These are phyloP conservation scores for Drosophila atripex DNA, from an alignment of 2,888 invertebrate species.

Conservation along the genomic window DNA sequence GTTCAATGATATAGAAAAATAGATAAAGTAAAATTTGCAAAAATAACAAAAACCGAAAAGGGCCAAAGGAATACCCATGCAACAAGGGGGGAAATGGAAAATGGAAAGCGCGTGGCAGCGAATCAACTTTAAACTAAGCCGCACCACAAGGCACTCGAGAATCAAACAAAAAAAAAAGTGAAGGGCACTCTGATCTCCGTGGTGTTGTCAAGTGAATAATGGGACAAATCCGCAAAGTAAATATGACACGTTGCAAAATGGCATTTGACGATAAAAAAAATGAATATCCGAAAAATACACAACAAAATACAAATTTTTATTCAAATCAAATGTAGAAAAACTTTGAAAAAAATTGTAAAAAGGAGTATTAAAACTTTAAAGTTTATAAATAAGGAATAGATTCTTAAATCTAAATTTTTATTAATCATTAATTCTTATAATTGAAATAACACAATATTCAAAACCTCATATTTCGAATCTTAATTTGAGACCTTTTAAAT, in stretches of 20 bases:
- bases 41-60: slow-evolving; percentile 38
- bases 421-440: too few species aligned
- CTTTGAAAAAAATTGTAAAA: too few species aligned
- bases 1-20: slow-evolving; percentile 74
- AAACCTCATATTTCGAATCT: too few species aligned
- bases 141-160: slow-evolving; percentile 68
- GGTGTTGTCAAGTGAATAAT: slow-evolving; percentile 75
- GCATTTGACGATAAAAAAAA: slow-evolving; percentile 71
- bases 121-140: slow-evolving; percentile 74
- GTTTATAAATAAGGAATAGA: too few species aligned
- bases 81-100: slow-evolving; percentile 27
- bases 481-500: too few species aligned
- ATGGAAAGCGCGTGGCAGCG: slow-evolving; percentile 60
- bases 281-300: background rate
- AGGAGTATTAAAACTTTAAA: too few species aligned
- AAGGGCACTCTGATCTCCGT: slow-evolving; percentile 19
- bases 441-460: too few species aligned
- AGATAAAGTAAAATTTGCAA: slow-evolving; percentile 72
- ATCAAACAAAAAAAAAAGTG: slow-evolving; percentile 20
- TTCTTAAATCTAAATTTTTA: too few species aligned
- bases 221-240: slow-evolving; percentile 75
- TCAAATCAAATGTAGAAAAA: background rate
- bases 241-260: slow-evolving; percentile 78
- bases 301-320: slow-evolving; percentile 4
- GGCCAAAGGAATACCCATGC: slow-evolving; percentile 5